Evolutionary conservation across 2,888 invertebrate genomes (phyloP).

Genomic region (Chrysina gloriosa): DNA sequence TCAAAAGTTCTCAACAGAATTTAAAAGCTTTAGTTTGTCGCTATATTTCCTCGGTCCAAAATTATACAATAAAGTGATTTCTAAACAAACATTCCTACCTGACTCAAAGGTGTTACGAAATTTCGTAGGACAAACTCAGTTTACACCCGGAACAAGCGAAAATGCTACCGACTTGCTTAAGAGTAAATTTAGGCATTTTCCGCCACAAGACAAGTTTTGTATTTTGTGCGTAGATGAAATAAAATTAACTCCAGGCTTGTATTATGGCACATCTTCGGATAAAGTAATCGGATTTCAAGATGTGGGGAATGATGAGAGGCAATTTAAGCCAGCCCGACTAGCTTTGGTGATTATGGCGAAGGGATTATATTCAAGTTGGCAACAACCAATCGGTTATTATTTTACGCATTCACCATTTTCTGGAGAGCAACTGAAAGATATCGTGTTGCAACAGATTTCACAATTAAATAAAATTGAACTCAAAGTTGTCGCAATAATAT

Average conservation of each 20-base stretch:
- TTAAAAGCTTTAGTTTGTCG: background rate
- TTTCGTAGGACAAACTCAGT: background rate
- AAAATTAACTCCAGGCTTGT: background rate
- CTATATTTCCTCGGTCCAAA: slow-evolving; percentile 8
- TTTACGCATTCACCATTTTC: background rate
- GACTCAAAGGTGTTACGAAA: background rate
- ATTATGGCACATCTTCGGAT: slow-evolving; percentile 1
- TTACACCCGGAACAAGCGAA: background rate
- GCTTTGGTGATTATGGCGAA: background rate
- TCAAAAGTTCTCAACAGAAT: background rate
- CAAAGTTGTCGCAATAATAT: background rate
- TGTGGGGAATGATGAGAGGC: background rate
- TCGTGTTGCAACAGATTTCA: background rate
- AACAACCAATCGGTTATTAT: slow-evolving; percentile 9
- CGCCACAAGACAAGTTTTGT: background rate
- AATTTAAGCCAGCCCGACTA: background rate
- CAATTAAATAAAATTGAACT: background rate
- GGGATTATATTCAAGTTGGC: background rate
- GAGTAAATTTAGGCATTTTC: background rate
- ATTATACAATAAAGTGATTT: background rate
- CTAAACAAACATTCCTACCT: background rate
- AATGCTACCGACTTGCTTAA: background rate
- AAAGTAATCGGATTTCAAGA: slow-evolving; percentile 1
- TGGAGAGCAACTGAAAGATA: background rate
- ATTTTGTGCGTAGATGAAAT: background rate